phyloP scores from a whole-genome alignment of 2,113 vertebrate species.

The Irena cyanogastra region DNA sequence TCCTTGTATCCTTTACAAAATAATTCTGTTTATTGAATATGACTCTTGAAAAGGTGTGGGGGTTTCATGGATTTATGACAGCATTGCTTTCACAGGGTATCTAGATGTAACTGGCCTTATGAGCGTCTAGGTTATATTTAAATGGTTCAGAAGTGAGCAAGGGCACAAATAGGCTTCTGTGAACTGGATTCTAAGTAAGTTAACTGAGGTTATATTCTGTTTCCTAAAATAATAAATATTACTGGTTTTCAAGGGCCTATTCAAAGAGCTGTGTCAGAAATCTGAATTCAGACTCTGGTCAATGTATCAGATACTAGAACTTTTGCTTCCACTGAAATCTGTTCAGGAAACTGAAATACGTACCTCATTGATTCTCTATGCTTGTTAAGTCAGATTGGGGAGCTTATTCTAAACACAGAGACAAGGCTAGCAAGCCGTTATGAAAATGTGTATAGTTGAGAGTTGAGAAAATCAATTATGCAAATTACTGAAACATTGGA shows the following conservation, averaged over 20 bases:
- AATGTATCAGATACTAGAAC: not conserved
- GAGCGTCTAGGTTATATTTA: not conserved
- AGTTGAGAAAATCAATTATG: not conserved
- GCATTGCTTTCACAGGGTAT: not conserved
- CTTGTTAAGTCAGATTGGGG: not conserved
- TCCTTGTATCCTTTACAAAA: conserved; percentile 91
- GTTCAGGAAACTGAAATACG: not conserved
- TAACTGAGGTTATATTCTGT: not conserved
- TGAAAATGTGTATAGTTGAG: not conserved
- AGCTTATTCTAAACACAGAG: not conserved
- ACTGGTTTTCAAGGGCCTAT: not conserved
- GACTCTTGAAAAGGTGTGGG: not conserved
- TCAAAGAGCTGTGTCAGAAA: not conserved
- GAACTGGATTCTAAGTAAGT: not conserved
- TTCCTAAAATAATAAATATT: conserved; percentile 1
- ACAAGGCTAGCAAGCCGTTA: not conserved
- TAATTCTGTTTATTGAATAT: not conserved
- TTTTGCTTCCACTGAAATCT: not conserved
- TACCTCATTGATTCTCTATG: not conserved
- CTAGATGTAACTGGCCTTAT: not conserved
- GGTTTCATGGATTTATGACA: not conserved
- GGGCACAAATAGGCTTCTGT: not conserved
- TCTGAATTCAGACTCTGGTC: not conserved
- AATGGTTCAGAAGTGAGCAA: not conserved
- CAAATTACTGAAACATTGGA: not conserved